Percentiles rank a stretch among this genome's conserved stretches.
Evolutionary conservation across 2,797 vertebrate genomes (phyloP).

Genomic region (Chiroxiphia lanceolata): DNA sequence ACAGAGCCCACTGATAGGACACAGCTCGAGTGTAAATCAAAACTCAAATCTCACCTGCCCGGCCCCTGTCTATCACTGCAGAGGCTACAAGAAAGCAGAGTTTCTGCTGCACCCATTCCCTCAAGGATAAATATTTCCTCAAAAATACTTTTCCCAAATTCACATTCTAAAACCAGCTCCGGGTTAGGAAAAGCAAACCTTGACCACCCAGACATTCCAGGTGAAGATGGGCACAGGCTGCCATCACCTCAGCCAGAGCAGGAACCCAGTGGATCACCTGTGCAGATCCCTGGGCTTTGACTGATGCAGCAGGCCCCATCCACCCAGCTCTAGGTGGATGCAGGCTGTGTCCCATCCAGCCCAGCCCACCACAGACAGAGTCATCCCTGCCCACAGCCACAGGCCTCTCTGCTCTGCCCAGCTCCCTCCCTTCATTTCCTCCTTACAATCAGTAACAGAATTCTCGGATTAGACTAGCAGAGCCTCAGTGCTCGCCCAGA

Average conservation of each 20-base stretch:
- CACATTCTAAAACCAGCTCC: neutral
- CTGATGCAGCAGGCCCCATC: neutral
- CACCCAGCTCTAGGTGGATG: neutral
- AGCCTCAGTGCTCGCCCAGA: neutral
- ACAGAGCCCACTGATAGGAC: neutral
- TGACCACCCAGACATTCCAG: no score
- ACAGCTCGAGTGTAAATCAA: neutral
- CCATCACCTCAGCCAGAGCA: neutral
- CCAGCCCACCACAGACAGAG: neutral
- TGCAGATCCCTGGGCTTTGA: neutral
- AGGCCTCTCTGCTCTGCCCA: neutral
- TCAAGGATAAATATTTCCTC: neutral
- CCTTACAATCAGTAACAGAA: neutral
- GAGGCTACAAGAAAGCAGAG: neutral
- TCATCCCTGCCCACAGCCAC: neutral
- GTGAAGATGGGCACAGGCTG: neutral
- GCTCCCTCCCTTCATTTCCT: neutral
- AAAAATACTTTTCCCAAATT: neutral
- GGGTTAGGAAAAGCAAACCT: neutral
- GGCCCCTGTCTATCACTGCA: rapidly evolving
- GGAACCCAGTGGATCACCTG: neutral
- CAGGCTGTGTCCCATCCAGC: neutral
- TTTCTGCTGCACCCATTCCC: neutral
- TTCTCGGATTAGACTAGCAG: neutral
- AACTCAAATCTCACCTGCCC: neutral